Evolutionary conservation across 2,797 vertebrate genomes (phyloP).

Genomic region (Anas capensis): DNA sequence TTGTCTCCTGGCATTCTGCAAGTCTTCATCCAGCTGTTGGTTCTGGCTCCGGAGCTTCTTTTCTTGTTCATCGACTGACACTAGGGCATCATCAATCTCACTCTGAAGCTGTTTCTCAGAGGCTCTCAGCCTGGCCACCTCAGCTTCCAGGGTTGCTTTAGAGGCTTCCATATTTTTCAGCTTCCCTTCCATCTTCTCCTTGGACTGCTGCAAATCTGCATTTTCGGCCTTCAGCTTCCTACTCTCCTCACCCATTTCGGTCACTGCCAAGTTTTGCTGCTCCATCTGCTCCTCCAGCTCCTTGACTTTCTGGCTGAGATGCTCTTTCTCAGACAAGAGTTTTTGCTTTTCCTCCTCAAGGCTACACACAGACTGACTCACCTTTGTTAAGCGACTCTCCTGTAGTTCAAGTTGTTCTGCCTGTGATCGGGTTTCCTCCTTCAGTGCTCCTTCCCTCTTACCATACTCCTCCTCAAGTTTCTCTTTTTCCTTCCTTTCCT

Average conservation of each 20-base stretch:
- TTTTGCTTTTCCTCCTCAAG: slow-evolving; percentile 84
- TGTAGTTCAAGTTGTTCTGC: slow-evolving; percentile 80
- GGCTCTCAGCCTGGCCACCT: slow-evolving; percentile 77
- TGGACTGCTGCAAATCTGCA: slow-evolving; percentile 76
- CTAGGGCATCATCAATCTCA: slow-evolving; percentile 70
- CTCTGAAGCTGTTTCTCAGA: slow-evolving; percentile 83
- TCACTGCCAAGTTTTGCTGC: slow-evolving; percentile 15
- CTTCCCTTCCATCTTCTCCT: slow-evolving; percentile 77
- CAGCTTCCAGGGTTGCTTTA: slow-evolving; percentile 74
- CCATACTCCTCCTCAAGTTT: slow-evolving; percentile 77
- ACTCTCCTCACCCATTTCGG: background rate
- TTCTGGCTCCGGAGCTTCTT: slow-evolving; percentile 82
- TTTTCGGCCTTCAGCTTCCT: slow-evolving; percentile 75
- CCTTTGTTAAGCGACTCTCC: slow-evolving; percentile 80
- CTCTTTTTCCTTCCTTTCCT: slow-evolving; percentile 57
- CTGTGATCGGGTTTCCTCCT: slow-evolving; percentile 75
- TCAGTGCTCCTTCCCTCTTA: slow-evolving; percentile 74
- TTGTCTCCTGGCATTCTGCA: slow-evolving; percentile 79
- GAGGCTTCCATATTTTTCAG: slow-evolving; percentile 75
- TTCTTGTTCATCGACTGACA: slow-evolving; percentile 81
- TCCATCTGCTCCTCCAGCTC: slow-evolving; percentile 76
- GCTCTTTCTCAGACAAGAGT: slow-evolving; percentile 80
- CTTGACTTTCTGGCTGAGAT: slow-evolving; percentile 73
- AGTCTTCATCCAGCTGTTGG: slow-evolving; percentile 82
- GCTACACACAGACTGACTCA: slow-evolving; percentile 81